Conservation (phyloP, 2,888 invertebrate species). For the Noctua fimbriata region DNA sequence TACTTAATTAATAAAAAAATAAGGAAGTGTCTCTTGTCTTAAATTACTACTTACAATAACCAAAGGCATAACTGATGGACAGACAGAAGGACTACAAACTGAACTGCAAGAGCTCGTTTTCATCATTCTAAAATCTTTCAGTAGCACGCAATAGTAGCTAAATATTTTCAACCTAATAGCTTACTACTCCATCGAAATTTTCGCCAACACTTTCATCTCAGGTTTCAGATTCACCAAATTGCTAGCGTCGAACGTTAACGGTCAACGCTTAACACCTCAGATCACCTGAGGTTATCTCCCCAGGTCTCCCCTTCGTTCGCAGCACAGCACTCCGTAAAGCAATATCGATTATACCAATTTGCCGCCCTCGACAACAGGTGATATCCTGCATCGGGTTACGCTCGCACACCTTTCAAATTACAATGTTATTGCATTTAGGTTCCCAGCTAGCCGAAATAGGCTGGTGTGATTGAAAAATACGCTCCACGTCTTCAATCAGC, state of each 20-base stretch:
- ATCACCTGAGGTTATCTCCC: slow-evolving; percentile 4
- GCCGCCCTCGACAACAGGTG: slow-evolving; percentile 38
- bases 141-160: neutral
- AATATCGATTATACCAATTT: slow-evolving; percentile 51
- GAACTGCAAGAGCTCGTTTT: neutral
- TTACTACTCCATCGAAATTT: neutral
- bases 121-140: neutral
- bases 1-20: neutral
- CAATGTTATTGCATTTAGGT: slow-evolving; percentile 13
- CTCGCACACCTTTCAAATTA: neutral
- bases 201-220: neutral
- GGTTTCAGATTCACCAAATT: slow-evolving; percentile 8
- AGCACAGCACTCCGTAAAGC: slow-evolving; percentile 9
- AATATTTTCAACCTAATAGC: neutral
- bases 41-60: neutral
- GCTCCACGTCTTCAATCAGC: neutral
- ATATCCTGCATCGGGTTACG: slow-evolving; percentile 21
- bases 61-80: neutral
- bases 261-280: neutral
- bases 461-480: slow-evolving; percentile 17
- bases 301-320: neutral
- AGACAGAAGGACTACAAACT: neutral
- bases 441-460: slow-evolving; percentile 1
- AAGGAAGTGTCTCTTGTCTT: neutral
- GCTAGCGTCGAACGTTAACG: neutral